phyloP scores from a whole-genome alignment of 2,113 vertebrate species.

The Dipodomys ordii region DNA sequence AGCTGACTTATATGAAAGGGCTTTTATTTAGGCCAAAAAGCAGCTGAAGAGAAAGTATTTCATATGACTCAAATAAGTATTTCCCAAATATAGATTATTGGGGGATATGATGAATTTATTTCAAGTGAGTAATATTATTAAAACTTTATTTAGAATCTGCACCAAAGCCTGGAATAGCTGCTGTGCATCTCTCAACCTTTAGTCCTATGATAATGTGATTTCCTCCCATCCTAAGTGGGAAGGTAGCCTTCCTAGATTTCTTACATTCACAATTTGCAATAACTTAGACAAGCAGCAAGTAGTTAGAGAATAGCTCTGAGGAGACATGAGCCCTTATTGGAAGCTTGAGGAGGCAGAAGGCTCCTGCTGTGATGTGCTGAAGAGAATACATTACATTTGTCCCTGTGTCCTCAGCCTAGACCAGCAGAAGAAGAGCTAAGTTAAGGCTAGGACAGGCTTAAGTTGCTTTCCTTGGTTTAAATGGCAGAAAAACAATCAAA shows the following conservation, averaged over 20 bases:
- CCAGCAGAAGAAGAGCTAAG: background rate
- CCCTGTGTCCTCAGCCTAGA: background rate
- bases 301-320: background rate
- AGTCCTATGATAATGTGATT: background rate
- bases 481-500: background rate
- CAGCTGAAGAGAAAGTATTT: background rate
- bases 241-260: background rate
- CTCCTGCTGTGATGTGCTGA: background rate
- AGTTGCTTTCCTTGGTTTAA: background rate
- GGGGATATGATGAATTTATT: background rate
- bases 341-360: background rate
- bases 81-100: background rate
- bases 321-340: background rate
- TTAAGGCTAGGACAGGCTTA: background rate
- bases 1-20: background rate
- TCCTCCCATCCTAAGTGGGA: conserved; percentile 3
- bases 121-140: background rate
- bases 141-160: background rate
- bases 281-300: background rate
- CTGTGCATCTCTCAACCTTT: background rate
- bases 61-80: background rate
- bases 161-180: background rate
- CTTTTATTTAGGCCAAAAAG: background rate
- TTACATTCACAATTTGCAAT: background rate
- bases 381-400: background rate